Evolutionary conservation across 53 echinoderm and acorn worm species (phyloP).

Genomic region (Actinopyga echinites): DNA sequence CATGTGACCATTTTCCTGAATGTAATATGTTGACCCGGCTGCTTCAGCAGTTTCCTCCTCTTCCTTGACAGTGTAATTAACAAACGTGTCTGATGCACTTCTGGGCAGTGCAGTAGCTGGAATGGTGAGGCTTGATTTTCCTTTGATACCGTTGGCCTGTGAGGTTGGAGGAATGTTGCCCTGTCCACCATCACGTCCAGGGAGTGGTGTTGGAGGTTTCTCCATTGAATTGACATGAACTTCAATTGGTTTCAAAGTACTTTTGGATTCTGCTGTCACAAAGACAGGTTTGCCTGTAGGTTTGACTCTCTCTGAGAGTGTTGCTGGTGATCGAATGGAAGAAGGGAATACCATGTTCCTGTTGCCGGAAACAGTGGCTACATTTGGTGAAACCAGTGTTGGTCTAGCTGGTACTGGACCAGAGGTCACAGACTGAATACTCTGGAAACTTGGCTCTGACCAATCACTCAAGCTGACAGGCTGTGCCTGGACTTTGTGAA

Average conservation of each 20-base stretch:
- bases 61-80: constrained; percentile 85
- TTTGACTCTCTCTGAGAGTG: not conserved
- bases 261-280: not conserved
- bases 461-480: constrained; percentile 22
- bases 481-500: constrained; percentile 58
- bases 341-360: constrained; percentile 30
- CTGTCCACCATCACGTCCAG: not conserved
- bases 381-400: not conserved
- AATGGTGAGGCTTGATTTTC: constrained; percentile 68
- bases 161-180: constrained; percentile 6
- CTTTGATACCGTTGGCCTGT: constrained; percentile 54
- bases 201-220: constrained; percentile 28
- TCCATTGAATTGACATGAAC: constrained; percentile 10
- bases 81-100: constrained; percentile 95
- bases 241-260: constrained; percentile 31
- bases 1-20: constrained; percentile 94
- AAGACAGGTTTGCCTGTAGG: not conserved
- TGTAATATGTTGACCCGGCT: constrained; percentile 93
- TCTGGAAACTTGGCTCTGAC: constrained; percentile 3
- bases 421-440: not conserved
- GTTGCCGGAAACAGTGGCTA: constrained; percentile 35
- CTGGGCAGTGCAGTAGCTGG: constrained; percentile 80
- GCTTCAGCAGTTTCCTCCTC: constrained; percentile 93
- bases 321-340: not conserved
- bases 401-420: not conserved